Evolutionary conservation across 2,797 vertebrate species (phyloP), one percentile per base, ranked within the genome.

Genomic region (Mus minutoides): DNA sequence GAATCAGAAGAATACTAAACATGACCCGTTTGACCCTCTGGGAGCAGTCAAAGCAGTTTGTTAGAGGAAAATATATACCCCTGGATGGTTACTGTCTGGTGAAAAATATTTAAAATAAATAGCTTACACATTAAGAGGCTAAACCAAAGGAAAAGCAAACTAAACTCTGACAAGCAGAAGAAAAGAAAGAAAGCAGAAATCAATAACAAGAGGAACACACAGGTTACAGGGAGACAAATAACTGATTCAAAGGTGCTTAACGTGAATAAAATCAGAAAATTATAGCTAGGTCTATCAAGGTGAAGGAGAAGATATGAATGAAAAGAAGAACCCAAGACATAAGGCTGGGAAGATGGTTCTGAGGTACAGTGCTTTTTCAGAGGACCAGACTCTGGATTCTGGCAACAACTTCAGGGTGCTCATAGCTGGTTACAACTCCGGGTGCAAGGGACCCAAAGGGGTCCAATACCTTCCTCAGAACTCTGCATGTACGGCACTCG

Each of bases 161-260:
- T 71, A 54, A 90, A 22, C 14, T 9, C 29, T 77, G 84, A 67
- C 49, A 95, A 92, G n/a, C 40, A 40, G 83, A 43, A 94, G 7
- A 92, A 86, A 54, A 91, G 5, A 92, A 80, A 58, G 52, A 86
- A 26, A 83, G 16, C 8, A 94, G 26, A 92, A 71, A 86, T 56
- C 2, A 37, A n/a, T 87, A 46, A 40, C 92, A 88, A 77, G n/a
- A 60, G 40, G 62, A 88, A 94, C 49, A 75, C 1, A 37, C 7
- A 71, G 82, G 69, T 24, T 67, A 1, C 29, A 21, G 19, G 3
- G 26, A 60, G 31, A 3, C n/a, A 91, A 82, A 37, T 80, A 67
- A 2, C 14, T 49, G 84, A 40, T 11, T 64, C 22, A 37, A 62
- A 40, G 10, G 3, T 91, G 26, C 43, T 94, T 86, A 12, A 49